A percentile compares a stretch with the other conserved stretches of the same genome.
These are phyloP conservation scores for Lytechinus variegatus DNA, from an alignment of 35 echinoderm and acorn worm genomes.

Conservation along the genomic window DNA sequence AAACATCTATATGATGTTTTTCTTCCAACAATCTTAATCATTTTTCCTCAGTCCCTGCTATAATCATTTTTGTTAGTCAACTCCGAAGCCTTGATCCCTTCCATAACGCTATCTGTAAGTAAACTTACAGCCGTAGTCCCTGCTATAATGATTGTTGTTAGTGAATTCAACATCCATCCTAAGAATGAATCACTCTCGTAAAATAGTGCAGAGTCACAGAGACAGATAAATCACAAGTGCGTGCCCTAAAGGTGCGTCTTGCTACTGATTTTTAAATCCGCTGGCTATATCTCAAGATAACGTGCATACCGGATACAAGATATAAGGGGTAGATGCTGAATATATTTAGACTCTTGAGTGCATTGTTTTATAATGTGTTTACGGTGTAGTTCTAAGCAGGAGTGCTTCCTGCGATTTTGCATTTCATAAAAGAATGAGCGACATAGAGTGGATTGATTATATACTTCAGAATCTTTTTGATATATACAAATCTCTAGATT, in stretches of 20 bases:
- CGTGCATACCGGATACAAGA: not conserved
- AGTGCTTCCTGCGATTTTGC: too few species aligned
- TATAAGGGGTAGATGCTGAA: not conserved
- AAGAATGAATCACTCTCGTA: not conserved
- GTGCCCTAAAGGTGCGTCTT: not conserved
- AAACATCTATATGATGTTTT: not conserved
- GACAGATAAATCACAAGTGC: not conserved
- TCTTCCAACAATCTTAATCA: not conserved
- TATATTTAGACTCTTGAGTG: not conserved
- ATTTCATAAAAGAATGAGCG: too few species aligned
- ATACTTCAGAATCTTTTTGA: too few species aligned
- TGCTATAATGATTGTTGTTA: not conserved
- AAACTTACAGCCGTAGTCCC: not conserved
- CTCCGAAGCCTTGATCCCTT: not conserved
- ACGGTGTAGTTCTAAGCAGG: not conserved
- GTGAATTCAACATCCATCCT: slow-evolving; percentile 3
- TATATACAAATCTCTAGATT: too few species aligned
- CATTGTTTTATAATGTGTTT: not conserved
- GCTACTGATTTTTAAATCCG: not conserved
- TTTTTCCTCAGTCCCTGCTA: not conserved
- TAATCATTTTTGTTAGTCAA: not conserved
- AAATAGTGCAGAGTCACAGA: not conserved
- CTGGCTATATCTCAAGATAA: too few species aligned
- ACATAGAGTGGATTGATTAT: too few species aligned
- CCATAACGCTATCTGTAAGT: not conserved